Evolutionary conservation across 1,140 invertebrate genomes (phyloP).

Genomic region (Lepidostoma basale): DNA sequence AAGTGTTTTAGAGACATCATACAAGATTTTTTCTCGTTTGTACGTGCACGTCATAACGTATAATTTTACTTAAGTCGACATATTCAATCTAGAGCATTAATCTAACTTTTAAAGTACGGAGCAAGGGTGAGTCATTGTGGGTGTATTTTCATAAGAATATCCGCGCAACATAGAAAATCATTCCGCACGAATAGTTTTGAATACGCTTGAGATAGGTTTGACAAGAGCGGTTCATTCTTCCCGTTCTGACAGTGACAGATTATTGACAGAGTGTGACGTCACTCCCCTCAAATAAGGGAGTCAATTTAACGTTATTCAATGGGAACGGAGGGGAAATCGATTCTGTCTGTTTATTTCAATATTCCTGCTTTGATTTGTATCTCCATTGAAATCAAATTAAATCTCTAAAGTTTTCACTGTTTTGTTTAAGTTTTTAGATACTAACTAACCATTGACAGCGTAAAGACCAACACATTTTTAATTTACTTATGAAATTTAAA

Average conservation of each 20-base stretch:
- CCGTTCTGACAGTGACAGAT: constrained; percentile 40
- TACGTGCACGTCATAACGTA: no score
- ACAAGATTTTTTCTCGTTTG: no score
- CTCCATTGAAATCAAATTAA: no score
- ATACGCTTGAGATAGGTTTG: constrained; percentile 38
- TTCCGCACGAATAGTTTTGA: constrained; percentile 37
- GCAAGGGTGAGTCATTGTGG: not conserved
- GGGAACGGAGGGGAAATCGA: not conserved
- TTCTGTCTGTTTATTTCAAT: not conserved
- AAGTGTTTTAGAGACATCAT: no score
- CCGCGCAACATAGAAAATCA: constrained; percentile 6
- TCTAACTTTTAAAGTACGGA: not conserved
- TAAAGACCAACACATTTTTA: no score
- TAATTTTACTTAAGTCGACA: not conserved
- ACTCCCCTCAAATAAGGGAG: constrained; percentile 6
- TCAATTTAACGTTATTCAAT: constrained; percentile 6
- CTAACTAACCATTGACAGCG: no score
- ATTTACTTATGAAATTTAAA: no score
- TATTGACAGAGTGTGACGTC: constrained; percentile 35
- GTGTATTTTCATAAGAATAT: not conserved
- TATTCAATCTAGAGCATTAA: not conserved
- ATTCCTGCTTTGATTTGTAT: no score
- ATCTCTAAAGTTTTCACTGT: no score
- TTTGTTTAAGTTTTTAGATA: no score
- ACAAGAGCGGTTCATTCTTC: constrained; percentile 35